Percentiles rank a stretch among this genome's conserved stretches.
These are phyloP conservation scores for Metacarcinus magister DNA, from an alignment of 2,888 invertebrate genomes.

Conservation along the genomic window DNA sequence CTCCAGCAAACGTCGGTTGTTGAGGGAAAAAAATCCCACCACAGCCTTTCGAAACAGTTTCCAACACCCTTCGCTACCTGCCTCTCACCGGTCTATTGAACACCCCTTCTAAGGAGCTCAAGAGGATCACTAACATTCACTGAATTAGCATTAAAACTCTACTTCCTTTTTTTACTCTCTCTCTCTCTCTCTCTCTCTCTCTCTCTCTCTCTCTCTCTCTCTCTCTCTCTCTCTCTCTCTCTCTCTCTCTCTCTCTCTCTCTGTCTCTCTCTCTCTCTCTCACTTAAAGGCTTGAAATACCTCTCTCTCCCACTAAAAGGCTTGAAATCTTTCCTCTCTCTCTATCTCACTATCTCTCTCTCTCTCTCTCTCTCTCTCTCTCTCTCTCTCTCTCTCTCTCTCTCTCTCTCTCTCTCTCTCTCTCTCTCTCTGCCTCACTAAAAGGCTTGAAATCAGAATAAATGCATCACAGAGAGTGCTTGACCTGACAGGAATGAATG, in stretches of 20 bases:
- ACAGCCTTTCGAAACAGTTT: neutral
- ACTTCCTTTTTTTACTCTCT: neutral
- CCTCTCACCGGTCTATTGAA: conserved; percentile 32
- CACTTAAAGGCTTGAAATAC: too few relatives aligned
- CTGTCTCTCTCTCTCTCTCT: too few relatives aligned
- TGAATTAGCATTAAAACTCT: neutral
- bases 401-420: too few relatives aligned
- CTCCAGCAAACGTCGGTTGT: neutral
- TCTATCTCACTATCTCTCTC: too few relatives aligned
- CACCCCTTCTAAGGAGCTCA: neutral
- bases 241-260: conserved; percentile 54
- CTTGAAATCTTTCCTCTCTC: too few relatives aligned
- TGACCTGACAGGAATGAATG: too few relatives aligned
- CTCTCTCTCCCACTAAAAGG: neutral
- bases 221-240: conserved; percentile 37
- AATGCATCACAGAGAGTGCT: neutral
- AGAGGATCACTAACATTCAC: neutral
- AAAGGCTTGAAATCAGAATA: neutral
- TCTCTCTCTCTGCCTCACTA: too few relatives aligned
- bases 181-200: conserved; percentile 43
- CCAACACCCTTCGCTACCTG: neutral
- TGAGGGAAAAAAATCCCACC: neutral
- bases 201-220: neutral
- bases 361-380: too few relatives aligned
- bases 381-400: too few relatives aligned